Base-by-base conservation (phyloP, 2,113 vertebrate species). In the Aegithalos caudatus region DNA sequence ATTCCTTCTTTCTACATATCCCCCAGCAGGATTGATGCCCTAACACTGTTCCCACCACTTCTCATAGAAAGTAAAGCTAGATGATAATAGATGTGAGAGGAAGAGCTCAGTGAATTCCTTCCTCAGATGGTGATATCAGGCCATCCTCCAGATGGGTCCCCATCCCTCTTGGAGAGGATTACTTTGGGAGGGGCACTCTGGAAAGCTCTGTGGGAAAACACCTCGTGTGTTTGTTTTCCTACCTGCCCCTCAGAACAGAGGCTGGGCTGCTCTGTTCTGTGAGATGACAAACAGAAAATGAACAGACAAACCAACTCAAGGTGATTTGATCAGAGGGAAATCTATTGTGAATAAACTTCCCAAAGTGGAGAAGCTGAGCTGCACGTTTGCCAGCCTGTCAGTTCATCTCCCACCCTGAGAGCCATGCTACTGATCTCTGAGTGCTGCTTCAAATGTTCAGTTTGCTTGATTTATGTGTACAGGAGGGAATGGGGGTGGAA, bases 181-280 rank as follows among this genome's bases (percentile, higher is more conserved):
- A 27, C 4, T 0, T 22, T 45, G 0, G 0, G 0, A 1, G 27
- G 19, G 23, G 6, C 8, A 42, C 9, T 57, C 47, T 79, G 76
- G 25, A 23, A 86, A 92, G 31, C 50, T 47, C 42, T 89, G 24
- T 66, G 29, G 54, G 73, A 53, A 53, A 81, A 71, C 6, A 37
- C 6, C 2, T 28, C 4, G 4, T 21, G 4, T 11, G 12, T 27
- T 14, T 53, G 18, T 81, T 81, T 60, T 67, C 58, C 45, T 37
- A 24, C 35, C 74, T 42, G n/a, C 17, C 69, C 35, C 44, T 54
- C 33, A 72, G 50, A 77, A 27, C 21, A 40, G 40, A 42, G 14
- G 0, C 19, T 42, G 45, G 12, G 16, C 33, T 82, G 57, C 42
- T 57, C 27, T 12, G 31, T 62, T 62, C 4, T 29, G 83, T 50